Evolutionary conservation across 2,888 invertebrate genomes (phyloP).

Genomic region (Leptopterna dolabrata): DNA sequence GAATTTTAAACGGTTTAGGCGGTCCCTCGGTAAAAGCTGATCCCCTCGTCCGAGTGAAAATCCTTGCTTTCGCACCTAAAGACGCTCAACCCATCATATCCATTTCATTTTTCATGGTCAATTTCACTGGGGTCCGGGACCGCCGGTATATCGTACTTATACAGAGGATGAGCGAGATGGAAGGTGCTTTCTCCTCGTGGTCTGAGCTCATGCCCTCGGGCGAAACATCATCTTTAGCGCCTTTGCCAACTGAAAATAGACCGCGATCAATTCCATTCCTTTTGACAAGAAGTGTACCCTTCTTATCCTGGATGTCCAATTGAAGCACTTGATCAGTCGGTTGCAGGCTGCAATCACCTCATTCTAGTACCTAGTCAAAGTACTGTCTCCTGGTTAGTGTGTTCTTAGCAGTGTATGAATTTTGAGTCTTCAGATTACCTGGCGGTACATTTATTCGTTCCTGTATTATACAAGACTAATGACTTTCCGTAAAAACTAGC

Average conservation of each 20-base stretch:
- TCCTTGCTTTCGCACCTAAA: neutral
- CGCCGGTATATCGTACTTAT: neutral
- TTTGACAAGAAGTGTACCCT: constrained; percentile 5
- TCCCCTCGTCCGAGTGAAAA: neutral
- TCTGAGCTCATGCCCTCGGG: constrained; percentile 30
- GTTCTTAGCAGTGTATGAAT: no score
- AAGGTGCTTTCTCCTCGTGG: neutral
- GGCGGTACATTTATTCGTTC: no score
- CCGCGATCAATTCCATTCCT: constrained; percentile 34
- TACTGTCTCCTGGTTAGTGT: no score
- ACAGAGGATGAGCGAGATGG: neutral
- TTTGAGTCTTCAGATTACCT: no score
- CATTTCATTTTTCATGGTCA: constrained; percentile 35
- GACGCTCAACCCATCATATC: neutral
- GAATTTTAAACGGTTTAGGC: constrained; percentile 19
- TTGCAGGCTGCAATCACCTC: no score
- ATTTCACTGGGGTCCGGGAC: neutral
- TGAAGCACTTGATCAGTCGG: no score
- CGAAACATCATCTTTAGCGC: constrained; percentile 34
- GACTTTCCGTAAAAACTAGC: no score
- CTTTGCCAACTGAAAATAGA: constrained; percentile 33
- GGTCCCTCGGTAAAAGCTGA: neutral
- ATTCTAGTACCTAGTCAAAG: no score
- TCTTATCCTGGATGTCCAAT: neutral
- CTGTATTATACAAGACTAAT: no score